Evolutionary conservation across 1,140 invertebrate genomes (phyloP), one percentile per base, ranked within the genome.

Genomic region (Globodera rostochiensis): DNA sequence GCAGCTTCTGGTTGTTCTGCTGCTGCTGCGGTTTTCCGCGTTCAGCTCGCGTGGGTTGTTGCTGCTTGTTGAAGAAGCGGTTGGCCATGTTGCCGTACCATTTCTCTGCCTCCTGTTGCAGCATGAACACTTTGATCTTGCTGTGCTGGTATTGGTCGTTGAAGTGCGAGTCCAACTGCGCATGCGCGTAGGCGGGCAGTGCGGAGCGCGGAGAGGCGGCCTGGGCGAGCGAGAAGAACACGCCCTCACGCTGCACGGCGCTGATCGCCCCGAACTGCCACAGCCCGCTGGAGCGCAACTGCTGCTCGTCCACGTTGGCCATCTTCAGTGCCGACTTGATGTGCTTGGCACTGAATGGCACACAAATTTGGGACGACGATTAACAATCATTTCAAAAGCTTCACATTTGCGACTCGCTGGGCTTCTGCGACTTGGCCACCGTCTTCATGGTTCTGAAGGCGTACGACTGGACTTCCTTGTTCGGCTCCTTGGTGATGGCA

Each of bases 391-490:
- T 36, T 36, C 25, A 36, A 36, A 3, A 36, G 36, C 36, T 7
- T 36, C 21, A 66, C 80, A 79, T 80, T 70, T 69, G 75, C 47
- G 78, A 71, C 77, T 88, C 85, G 46, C 50, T 74, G 47, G 88
- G 84, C 64, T 77, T 82, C 25, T 71, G 73, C 25, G 85, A 88
- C 67, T 86, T 79, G 71, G 87, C 76, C 60, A 84, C 60, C 21
- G 81, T 53, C 50, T 86, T 74, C 70, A 87, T 79, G 73, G 69
- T 67, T 60, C 80, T 79, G 86, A 83, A 85, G 66, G 77, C 80
- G 83, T 86, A 88, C 46, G 86, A 80, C 71, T 78, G 78, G 46
- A 88, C 88, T 67, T 89, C 82, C 57, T 81, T 74, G 74, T 78
- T 81, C 69, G 83, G 86, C 60, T 88, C 87, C 46, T 80, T 49